A percentile compares a stretch with the other conserved stretches of the same genome.
phyloP scores from a whole-genome alignment of 2,888 invertebrate species.

The Drosophila niveifrons region DNA sequence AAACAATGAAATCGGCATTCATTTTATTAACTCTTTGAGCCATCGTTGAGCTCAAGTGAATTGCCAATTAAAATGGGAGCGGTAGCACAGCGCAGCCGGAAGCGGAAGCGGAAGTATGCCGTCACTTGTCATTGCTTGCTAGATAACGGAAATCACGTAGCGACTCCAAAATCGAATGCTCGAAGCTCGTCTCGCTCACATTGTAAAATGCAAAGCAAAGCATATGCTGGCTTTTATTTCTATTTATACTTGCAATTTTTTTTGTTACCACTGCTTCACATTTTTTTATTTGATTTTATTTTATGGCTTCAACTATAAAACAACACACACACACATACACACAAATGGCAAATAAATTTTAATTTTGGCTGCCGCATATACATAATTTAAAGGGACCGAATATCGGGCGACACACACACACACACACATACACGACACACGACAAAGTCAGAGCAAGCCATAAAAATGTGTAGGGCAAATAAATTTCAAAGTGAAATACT shows the following conservation, averaged over 20 bases:
- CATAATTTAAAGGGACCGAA: conserved; percentile 65
- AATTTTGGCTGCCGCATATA: conserved; percentile 64
- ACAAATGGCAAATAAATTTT: conserved; percentile 68
- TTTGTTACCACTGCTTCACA: too few relatives aligned
- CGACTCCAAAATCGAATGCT: conserved; percentile 16
- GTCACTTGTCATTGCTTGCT: conserved; percentile 27
- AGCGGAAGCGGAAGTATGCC: conserved; percentile 29
- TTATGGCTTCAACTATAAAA: conserved; percentile 54
- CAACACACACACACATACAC: conserved; percentile 12
- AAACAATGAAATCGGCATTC: conserved; percentile 64
- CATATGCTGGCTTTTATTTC: conserved; percentile 44
- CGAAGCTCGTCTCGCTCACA: neutral
- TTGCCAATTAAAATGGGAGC: conserved; percentile 65
- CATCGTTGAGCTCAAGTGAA: conserved; percentile 43
- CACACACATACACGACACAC: conserved; percentile 18
- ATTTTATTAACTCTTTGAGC: conserved; percentile 71
- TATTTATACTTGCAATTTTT: neutral
- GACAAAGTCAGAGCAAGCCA: conserved; percentile 64
- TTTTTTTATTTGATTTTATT: conserved; percentile 31
- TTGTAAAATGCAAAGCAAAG: conserved; percentile 25
- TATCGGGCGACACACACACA: too few relatives aligned
- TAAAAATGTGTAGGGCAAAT: conserved; percentile 77
- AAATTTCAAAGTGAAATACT: conserved; percentile 80
- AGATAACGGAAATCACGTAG: conserved; percentile 40
- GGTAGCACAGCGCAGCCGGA: conserved; percentile 1